A percentile compares a stretch with the other conserved stretches of the same genome.
phyloP scores from a whole-genome alignment of 2,797 vertebrate species.

The Sciurus vulgaris region DNA sequence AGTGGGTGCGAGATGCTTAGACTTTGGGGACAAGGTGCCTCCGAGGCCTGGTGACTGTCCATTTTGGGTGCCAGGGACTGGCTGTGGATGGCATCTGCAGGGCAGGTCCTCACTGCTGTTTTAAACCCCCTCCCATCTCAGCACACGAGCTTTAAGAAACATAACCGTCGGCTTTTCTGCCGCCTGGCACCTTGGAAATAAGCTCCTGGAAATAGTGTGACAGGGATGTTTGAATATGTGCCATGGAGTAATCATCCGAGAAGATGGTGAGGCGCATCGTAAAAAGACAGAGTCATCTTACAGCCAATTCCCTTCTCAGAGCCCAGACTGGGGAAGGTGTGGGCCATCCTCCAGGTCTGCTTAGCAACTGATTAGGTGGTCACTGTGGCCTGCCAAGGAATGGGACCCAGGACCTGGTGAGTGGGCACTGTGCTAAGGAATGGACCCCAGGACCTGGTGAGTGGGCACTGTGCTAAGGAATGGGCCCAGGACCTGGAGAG shows the following conservation, averaged over 20 bases:
- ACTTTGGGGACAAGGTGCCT: no score
- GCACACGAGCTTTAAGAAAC: rapidly evolving
- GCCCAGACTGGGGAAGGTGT: rapidly evolving
- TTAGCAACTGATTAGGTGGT: no score
- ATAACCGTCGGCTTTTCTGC: not conserved
- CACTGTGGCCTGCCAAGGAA: no score
- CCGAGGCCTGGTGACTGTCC: rapidly evolving
- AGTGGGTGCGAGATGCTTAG: no score
- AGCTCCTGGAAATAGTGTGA: not conserved
- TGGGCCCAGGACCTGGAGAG: no score
- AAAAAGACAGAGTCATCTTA: rapidly evolving
- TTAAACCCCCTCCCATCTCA: not conserved
- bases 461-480: no score
- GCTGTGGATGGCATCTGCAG: rapidly evolving
- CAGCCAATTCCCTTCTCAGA: not conserved
- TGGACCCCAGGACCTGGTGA: no score
- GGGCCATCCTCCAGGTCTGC: not conserved
- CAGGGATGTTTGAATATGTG: not conserved
- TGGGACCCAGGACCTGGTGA: no score
- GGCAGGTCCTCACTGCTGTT: rapidly evolving
- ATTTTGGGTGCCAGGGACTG: rapidly evolving
- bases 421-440: no score
- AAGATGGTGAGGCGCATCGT: not conserved
- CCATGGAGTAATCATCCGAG: no score
- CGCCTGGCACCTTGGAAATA: rapidly evolving